Base-by-base conservation (phyloP, 2,888 invertebrate species). In the Bombyx huttoni region DNA sequence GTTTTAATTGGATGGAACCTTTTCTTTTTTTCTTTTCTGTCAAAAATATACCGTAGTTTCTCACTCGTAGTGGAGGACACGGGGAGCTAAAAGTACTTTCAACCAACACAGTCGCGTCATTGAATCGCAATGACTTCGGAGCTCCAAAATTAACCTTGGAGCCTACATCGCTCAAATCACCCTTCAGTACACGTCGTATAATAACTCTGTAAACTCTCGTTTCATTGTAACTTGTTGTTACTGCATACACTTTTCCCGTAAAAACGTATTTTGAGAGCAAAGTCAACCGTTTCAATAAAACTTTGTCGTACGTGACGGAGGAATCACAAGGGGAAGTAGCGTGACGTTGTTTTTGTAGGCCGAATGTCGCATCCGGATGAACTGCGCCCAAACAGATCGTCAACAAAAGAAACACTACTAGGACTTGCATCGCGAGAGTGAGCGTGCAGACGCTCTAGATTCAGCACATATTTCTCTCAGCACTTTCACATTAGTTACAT, bases 141-240 rank as follows among this genome's bases (percentile, higher is more conserved):
- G 62, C 67, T 35, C 74, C 75, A 53, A 81, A 80, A 58, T 70
- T 73, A 53, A 81, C 78, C 51, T 64, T 63, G 40, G 74, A 75
- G 56, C 78, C 76, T 47, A 83, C 63, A 54, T 84, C 79, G 63
- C 80, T 75, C 62, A 86, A 69, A 73, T 85, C 83, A 58, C 85
- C 85, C 60, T 85, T 87, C 52, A 87, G 63, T 57, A 85, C 79
- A 47, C 85, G 70, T 35, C 81, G 77, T 57, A 87, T 80, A 62
- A 76, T 81, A 63, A 87, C 86, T 75, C 71, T 79, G 59, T 81
- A 86, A 56, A 75, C 64, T 60, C 66, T 64, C 9, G 70, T 71
- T 53, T 68, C 68, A 61, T 75, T 73, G 53, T 54, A 61, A 13
- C 62, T 58, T n/a, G 65, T 62, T 53, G 69, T 72, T 34, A 78